A percentile compares a stretch with the other conserved stretches of the same genome.
phyloP scores from a whole-genome alignment of 2,113 vertebrate species.

The Bufo gargarizans region DNA sequence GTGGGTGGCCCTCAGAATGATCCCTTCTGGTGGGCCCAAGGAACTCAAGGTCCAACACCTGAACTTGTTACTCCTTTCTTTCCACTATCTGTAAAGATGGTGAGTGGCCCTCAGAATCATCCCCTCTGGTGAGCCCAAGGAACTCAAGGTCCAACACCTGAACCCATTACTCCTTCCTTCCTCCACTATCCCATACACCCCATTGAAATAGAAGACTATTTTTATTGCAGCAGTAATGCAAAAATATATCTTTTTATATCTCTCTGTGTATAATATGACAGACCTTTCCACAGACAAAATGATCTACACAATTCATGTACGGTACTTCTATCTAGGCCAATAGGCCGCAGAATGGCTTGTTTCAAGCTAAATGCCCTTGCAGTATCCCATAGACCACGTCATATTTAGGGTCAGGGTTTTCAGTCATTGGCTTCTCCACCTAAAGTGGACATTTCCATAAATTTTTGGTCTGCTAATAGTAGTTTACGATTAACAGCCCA shows the following conservation, averaged over 20 bases:
- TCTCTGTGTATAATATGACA: neutral
- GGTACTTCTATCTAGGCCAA: neutral
- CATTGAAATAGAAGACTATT: constrained; percentile 31
- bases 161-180: neutral
- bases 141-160: neutral
- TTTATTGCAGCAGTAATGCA: constrained; percentile 28
- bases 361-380: neutral
- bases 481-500: no score
- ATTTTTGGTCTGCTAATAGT: neutral
- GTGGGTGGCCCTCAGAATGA: no score
- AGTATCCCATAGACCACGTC: neutral
- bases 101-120: neutral
- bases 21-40: no score
- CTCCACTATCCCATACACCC: neutral
- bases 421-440: neutral
- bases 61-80: no score
- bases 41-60: no score
- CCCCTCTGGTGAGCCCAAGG: neutral
- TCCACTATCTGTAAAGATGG: neutral
- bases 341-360: neutral
- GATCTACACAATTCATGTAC: neutral
- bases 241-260: constrained; percentile 33
- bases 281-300: neutral
- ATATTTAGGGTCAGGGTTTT: neutral
- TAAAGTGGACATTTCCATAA: neutral